Conservation (phyloP, 2,113 vertebrate species). For the Danionella cerebrum region DNA sequence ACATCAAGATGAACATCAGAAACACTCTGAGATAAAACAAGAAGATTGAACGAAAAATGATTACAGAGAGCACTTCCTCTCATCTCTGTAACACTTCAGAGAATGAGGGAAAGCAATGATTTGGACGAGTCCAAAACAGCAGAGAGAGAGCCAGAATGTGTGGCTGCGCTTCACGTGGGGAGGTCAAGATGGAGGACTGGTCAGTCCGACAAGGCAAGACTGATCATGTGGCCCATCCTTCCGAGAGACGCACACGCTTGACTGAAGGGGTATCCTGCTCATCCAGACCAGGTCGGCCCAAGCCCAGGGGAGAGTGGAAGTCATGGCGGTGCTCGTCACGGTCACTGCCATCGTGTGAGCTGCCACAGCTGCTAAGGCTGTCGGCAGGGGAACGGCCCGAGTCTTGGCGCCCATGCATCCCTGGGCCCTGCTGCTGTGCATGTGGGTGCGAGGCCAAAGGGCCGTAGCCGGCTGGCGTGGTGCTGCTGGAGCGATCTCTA, state of each 20-base stretch:
- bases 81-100: conserved; percentile 52
- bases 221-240: conserved; percentile 99
- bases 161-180: conserved; percentile 43
- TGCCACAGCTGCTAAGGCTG: conserved; percentile 98
- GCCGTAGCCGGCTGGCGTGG: conserved; percentile 87
- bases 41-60: conserved; percentile 62
- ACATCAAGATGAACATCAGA: conserved; percentile 90
- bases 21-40: conserved; percentile 71
- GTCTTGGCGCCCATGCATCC: conserved; percentile 83
- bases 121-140: conserved; percentile 11
- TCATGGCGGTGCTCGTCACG: conserved; percentile 94
- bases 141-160: background rate
- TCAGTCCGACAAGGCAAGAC: conserved; percentile 3
- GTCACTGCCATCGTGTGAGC: conserved; percentile 96
- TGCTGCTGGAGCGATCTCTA: conserved; percentile 95
- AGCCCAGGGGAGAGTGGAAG: conserved; percentile 98
- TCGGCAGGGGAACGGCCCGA: conserved; percentile 95
- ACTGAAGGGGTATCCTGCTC: conserved; percentile 96
- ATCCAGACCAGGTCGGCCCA: conserved; percentile 88
- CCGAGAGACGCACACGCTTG: conserved; percentile 95
- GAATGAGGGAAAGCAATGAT: conserved; percentile 43
- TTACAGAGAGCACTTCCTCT: conserved; percentile 51
- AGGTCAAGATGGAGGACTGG: conserved; percentile 38
- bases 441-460: conserved; percentile 34
- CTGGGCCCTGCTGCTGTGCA: conserved; percentile 53